A percentile compares a stretch with the other conserved stretches of the same genome.
Evolutionary conservation across 1,140 invertebrate genomes (phyloP).

Genomic region (Drosophila nigrodunni): DNA sequence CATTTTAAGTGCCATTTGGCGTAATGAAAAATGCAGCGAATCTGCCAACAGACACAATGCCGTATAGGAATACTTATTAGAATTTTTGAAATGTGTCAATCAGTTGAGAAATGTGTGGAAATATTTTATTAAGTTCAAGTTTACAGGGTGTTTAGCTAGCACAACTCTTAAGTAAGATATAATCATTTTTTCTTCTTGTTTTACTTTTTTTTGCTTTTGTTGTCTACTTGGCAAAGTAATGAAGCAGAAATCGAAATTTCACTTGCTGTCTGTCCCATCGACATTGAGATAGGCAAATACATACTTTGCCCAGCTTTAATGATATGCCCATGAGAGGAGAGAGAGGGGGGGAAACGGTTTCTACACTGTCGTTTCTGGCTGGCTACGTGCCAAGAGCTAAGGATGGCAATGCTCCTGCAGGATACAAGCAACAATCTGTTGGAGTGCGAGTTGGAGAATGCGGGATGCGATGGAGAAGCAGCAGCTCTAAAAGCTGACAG

Average conservation of each 20-base stretch:
- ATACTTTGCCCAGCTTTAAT: conserved; percentile 34
- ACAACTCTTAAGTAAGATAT: conserved; percentile 1
- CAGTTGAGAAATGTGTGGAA: conserved; percentile 8
- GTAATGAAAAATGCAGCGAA: conserved; percentile 48
- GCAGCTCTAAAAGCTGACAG: conserved; percentile 23
- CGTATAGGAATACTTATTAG: conserved; percentile 14
- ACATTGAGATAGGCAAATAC: conserved; percentile 49
- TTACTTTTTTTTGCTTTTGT: background rate
- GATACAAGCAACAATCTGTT: conserved; percentile 51
- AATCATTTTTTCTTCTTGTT: conserved; percentile 4
- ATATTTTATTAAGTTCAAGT: background rate
- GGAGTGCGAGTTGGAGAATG: background rate
- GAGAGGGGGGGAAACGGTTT: too few relatives aligned
- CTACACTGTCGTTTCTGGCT: conserved; percentile 4
- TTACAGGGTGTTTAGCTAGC: background rate
- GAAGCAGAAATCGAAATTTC: conserved; percentile 65
- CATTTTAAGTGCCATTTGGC: conserved; percentile 59
- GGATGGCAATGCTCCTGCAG: conserved; percentile 49
- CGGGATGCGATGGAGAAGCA: background rate
- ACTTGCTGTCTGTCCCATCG: conserved; percentile 49
- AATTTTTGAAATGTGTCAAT: conserved; percentile 12
- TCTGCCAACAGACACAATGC: conserved; percentile 20
- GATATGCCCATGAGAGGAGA: conserved; percentile 37
- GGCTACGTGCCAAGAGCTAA: conserved; percentile 52
- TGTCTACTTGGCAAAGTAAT: conserved; percentile 52